Evolutionary conservation across 2,113 vertebrate genomes (phyloP).

Genomic region (Hippopotamus amphibius): DNA sequence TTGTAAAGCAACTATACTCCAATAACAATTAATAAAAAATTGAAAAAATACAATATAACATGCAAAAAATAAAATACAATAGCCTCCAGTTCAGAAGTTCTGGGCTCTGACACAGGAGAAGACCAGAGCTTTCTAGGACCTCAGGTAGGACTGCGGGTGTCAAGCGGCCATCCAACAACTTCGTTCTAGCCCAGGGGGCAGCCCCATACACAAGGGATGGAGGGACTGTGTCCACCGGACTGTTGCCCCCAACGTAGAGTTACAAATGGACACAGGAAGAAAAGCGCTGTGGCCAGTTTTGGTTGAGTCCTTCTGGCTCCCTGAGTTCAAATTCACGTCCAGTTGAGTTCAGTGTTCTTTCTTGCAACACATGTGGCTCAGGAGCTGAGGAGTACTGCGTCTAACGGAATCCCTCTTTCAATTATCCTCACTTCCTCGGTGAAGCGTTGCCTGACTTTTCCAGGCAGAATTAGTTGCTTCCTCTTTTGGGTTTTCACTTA

Average conservation of each 20-base stretch:
- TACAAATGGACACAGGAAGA: neutral
- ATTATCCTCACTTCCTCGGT: conserved; percentile 9
- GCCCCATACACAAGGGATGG: neutral
- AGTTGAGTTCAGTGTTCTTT: neutral
- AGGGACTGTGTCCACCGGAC: neutral
- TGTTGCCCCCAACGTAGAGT: neutral
- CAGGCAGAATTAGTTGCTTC: conserved; percentile 43
- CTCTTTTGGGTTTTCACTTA: conserved; percentile 62
- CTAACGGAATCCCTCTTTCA: conserved; percentile 15
- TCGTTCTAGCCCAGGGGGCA: neutral
- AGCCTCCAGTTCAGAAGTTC: neutral
- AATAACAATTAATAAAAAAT: no score
- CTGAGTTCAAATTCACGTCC: neutral
- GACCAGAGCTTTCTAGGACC: neutral
- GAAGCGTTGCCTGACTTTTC: conserved; percentile 10
- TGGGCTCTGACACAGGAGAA: neutral
- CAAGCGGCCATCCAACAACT: neutral
- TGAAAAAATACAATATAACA: no score
- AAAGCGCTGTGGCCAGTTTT: neutral
- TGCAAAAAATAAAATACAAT: no score
- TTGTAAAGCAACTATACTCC: no score
- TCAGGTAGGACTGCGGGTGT: neutral
- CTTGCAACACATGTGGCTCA: neutral
- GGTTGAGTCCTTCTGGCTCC: neutral
- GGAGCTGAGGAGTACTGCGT: neutral